Evolutionary conservation across 1,140 invertebrate genomes (phyloP).

Genomic region (Drosophila yakuba): DNA sequence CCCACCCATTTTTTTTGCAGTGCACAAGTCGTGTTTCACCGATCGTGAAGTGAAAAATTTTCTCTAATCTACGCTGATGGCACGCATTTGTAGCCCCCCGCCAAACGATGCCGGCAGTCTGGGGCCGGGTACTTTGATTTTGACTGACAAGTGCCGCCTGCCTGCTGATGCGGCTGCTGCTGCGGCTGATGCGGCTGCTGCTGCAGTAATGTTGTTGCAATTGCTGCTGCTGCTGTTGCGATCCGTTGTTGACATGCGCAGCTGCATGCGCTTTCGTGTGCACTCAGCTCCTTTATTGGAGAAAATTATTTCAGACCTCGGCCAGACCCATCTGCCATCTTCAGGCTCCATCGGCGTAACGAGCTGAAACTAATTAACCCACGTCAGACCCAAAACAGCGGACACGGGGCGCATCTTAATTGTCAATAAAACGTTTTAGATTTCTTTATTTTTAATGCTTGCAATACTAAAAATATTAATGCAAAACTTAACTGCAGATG

Average conservation of each 20-base stretch:
- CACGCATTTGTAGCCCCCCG: slow-evolving; percentile 60
- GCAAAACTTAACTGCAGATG: slow-evolving; percentile 65
- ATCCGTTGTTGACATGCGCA: slow-evolving; percentile 73
- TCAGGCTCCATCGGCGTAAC: slow-evolving; percentile 25
- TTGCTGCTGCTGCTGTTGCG: slow-evolving; percentile 32
- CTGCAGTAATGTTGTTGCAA: slow-evolving; percentile 7
- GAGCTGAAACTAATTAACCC: slow-evolving; percentile 72
- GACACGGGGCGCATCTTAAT: slow-evolving; percentile 56
- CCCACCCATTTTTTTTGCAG: not conserved
- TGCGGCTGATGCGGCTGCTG: slow-evolving; percentile 2
- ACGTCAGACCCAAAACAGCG: slow-evolving; percentile 38
- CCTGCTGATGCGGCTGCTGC: slow-evolving; percentile 42
- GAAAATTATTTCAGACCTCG: slow-evolving; percentile 76
- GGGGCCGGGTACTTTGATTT: slow-evolving; percentile 76
- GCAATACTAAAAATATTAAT: slow-evolving; percentile 73
- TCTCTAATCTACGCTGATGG: slow-evolving; percentile 80
- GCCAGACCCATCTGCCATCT: slow-evolving; percentile 30
- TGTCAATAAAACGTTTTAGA: slow-evolving; percentile 78
- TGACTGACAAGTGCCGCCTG: slow-evolving; percentile 82
- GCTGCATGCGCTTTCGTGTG: slow-evolving; percentile 77
- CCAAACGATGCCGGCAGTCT: slow-evolving; percentile 71
- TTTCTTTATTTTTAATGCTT: slow-evolving; percentile 78
- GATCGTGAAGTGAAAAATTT: slow-evolving; percentile 77
- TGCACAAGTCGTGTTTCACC: slow-evolving; percentile 35
- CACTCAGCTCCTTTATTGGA: slow-evolving; percentile 75